Evolutionary conservation across 2,113 vertebrate genomes (phyloP).

Genomic region (Paraplagusia blochii): DNA sequence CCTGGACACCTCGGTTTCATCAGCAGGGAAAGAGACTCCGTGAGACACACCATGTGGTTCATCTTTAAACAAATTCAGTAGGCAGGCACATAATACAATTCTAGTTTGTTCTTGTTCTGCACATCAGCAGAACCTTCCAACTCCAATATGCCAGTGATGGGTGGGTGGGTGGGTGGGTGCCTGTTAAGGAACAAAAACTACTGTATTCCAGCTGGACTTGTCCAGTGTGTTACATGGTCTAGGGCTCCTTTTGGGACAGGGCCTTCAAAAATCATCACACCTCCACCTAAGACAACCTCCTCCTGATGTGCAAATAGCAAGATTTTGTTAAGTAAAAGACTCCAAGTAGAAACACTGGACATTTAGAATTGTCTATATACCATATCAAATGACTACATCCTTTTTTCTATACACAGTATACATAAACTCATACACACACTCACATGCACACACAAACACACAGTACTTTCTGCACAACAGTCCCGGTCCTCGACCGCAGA

Average conservation of each 20-base stretch:
- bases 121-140: constrained; percentile 14
- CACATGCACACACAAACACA: constrained; percentile 46
- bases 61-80: constrained; percentile 48
- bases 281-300: constrained; percentile 71
- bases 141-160: constrained; percentile 26
- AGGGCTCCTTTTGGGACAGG: constrained; percentile 41
- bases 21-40: constrained; percentile 22
- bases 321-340: constrained; percentile 91
- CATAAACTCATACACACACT: constrained; percentile 47
- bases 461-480: constrained; percentile 36
- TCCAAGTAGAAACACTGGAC: constrained; percentile 88
- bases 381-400: constrained; percentile 50
- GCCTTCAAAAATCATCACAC: constrained; percentile 72
- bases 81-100: constrained; percentile 47
- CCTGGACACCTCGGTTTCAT: constrained; percentile 8
- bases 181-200: constrained; percentile 40
- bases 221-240: constrained; percentile 58
- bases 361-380: constrained; percentile 66
- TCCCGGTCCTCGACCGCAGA: constrained; percentile 29
- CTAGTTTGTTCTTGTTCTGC: constrained; percentile 24
- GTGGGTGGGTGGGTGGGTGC: too few relatives aligned
- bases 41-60: constrained; percentile 11
- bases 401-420: constrained; percentile 59
- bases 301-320: constrained; percentile 99
- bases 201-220: constrained; percentile 25